phyloP scores from a whole-genome alignment of 2,797 vertebrate genomes.

The Clarias fuscus region DNA sequence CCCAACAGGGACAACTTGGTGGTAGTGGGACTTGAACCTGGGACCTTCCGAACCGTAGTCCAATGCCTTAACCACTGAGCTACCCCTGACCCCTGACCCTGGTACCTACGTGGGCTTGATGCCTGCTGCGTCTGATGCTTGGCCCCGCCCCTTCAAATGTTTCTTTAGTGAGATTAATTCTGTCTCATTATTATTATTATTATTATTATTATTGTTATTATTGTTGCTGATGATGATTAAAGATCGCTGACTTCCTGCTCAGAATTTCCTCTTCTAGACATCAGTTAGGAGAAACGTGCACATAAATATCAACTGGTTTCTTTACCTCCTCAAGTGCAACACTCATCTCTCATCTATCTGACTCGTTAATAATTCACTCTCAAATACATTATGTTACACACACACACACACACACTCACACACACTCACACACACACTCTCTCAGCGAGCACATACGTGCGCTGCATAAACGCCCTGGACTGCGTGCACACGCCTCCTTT shows the following conservation, averaged over 20 bases:
- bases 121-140: not conserved
- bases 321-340: not conserved
- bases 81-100: no score
- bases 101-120: not conserved
- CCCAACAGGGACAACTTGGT: no score
- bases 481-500: conserved; percentile 42
- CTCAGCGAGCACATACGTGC: conserved; percentile 39
- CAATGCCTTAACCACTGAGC: no score
- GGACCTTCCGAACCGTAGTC: no score
- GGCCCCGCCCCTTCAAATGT: not conserved
- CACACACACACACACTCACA: conserved; percentile 48
- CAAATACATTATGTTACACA: conserved; percentile 39
- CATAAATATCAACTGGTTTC: not conserved
- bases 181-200: not conserved
- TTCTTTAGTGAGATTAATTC: no score
- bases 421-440: conserved; percentile 46
- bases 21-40: no score
- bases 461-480: conserved; percentile 39
- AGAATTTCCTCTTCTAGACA: not conserved
- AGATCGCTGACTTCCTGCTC: not conserved
- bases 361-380: conserved; percentile 27
- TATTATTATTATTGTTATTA: not conserved
- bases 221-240: not conserved
- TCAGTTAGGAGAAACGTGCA: not conserved
- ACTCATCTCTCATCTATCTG: conserved; percentile 18